Evolutionary conservation across 1,140 invertebrate species (phyloP).

Genomic region (Drosophila parabipectinata): DNA sequence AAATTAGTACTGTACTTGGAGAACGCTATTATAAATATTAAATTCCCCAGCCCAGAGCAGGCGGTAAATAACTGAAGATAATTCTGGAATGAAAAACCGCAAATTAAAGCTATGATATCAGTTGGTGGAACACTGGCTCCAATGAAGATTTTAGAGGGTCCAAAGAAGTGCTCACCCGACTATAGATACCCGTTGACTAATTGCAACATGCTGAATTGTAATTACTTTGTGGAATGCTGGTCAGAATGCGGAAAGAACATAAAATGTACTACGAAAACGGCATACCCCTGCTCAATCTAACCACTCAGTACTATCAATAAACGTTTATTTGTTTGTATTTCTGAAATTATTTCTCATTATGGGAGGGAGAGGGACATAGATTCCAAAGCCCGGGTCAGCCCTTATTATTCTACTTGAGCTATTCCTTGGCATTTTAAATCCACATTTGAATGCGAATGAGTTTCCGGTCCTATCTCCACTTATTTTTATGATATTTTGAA

Average conservation of each 20-base stretch:
- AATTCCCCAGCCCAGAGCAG: conserved; percentile 12
- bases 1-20: conserved; percentile 20
- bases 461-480: conserved; percentile 50
- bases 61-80: conserved; percentile 46
- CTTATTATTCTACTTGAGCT: conserved; percentile 22
- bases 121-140: conserved; percentile 11
- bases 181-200: no score
- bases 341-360: conserved; percentile 33
- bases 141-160: no score
- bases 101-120: conserved; percentile 2
- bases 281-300: neutral
- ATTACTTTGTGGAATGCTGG: no score
- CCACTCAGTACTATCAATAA: conserved; percentile 49
- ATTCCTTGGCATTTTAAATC: conserved; percentile 27
- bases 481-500: conserved; percentile 71
- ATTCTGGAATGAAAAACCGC: conserved; percentile 2
- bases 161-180: no score
- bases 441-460: conserved; percentile 48
- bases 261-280: neutral
- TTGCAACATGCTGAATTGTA: no score
- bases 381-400: neutral
- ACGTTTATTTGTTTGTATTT: conserved; percentile 50
- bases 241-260: no score
- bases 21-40: conserved; percentile 20
- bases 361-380: neutral